phyloP scores from a whole-genome alignment of 2,113 vertebrate genomes.

The Chitala chitala region DNA sequence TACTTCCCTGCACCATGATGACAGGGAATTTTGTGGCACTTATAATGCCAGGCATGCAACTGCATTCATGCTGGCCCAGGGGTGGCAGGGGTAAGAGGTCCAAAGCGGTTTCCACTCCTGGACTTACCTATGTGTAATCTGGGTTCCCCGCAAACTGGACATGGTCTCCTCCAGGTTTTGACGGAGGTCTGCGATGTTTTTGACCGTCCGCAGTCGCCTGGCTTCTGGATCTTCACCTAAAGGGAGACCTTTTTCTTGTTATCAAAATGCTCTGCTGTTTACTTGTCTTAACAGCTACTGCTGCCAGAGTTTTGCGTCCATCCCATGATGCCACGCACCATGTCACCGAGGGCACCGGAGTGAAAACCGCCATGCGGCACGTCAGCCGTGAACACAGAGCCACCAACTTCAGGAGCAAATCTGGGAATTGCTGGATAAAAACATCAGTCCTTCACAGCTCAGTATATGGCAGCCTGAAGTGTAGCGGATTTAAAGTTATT shows the following conservation, averaged over 20 bases:
- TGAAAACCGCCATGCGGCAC: background rate
- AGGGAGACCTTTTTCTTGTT: background rate
- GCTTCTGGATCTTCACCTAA: constrained; percentile 64
- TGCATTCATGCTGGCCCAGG: no score
- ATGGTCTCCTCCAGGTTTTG: constrained; percentile 80
- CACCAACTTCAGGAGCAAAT: background rate
- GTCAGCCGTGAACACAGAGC: background rate
- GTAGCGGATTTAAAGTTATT: background rate
- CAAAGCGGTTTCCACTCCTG: no score
- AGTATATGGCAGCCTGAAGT: background rate
- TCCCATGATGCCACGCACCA: background rate
- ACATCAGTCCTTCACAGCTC: no score
- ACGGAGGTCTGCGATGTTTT: constrained; percentile 76
- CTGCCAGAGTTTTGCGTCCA: no score
- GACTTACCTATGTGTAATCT: constrained; percentile 63
- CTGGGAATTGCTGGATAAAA: no score
- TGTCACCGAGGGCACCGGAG: background rate
- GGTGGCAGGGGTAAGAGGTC: background rate
- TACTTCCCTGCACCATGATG: background rate
- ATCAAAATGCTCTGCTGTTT: no score
- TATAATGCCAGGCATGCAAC: background rate
- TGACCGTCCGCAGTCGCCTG: constrained; percentile 34
- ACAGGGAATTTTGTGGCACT: background rate
- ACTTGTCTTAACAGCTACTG: no score
- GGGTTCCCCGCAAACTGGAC: constrained; percentile 76